These are phyloP conservation scores for Colius striatus DNA, from an alignment of 2,113 vertebrate species.

Conservation along the genomic window DNA sequence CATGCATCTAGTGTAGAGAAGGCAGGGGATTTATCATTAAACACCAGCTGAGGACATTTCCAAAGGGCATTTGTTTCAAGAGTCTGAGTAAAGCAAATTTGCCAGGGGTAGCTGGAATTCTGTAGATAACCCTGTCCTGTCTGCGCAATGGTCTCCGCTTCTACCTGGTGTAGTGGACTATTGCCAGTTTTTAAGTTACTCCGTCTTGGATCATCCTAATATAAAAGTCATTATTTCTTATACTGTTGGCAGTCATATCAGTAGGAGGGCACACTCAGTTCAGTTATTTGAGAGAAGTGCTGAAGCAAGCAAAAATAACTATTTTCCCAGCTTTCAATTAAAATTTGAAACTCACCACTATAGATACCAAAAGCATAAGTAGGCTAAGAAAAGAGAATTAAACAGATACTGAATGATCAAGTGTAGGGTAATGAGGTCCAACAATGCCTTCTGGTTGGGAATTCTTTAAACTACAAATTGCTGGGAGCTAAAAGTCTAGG, in stretches of 20 bases:
- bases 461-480: background rate
- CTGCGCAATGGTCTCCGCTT: background rate
- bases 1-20: background rate
- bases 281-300: background rate
- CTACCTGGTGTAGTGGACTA: background rate
- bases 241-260: background rate
- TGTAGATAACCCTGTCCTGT: background rate
- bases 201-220: background rate
- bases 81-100: background rate
- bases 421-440: background rate
- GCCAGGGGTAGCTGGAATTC: background rate
- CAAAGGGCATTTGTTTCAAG: background rate
- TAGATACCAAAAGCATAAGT: background rate
- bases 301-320: background rate
- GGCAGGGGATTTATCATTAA: background rate
- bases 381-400: background rate
- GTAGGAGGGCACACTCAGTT: background rate
- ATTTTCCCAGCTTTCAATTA: background rate
- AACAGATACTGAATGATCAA: background rate
- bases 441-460: background rate
- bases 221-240: background rate
- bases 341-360: background rate
- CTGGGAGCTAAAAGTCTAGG: background rate
- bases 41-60: background rate
- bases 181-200: background rate